Evolutionary conservation across 1,140 invertebrate genomes (phyloP), one percentile per base, ranked within the genome.

Genomic region (Choristoneura fumiferana): DNA sequence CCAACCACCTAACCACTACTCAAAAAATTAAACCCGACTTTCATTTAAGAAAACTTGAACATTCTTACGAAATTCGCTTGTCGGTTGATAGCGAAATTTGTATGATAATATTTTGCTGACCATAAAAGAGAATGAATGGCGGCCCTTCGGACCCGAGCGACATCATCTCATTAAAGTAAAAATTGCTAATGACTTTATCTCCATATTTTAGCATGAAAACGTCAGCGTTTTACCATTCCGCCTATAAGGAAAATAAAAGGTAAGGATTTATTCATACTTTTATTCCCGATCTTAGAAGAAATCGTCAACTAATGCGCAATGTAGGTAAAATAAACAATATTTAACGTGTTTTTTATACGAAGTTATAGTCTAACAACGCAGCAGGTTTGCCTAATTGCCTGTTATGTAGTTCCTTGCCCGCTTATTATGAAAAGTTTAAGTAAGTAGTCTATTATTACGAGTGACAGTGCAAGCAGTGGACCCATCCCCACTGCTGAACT

Each of bases 151-250:
- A 70, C 66, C 71, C 71, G 39, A 62, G 67, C 67, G 75, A 78
- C 72, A 76, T 73, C 69, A 75, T 81, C 71, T 78, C 70, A 73
- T 79, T 80, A 76, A 79, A 85, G 64, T 77, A 78, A 76, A 84
- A 84, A 84, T 82, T 82, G 70, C 76, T 84, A 87, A 87, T 84
- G 80, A 81, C 77, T 78, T 75, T 73, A 87, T 87, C 81, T 85
- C 76, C 82, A 86, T 84, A 82, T 84, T 86, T 86, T 88, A 78
- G 79, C 83, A 86, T 88, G 80, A 82, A 84, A 76, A 82, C 73
- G 79, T 84, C 77, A 83, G 75, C 73, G 55, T 78, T 78, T 75
- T 80, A 73, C 62, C 69, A 71, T 71, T 84, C 80, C 69, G 59
- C 63, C 58, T 73, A 71, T 33, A 22, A 58, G 18, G 43, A 58